Evolutionary conservation across 2,113 vertebrate species (phyloP).

Genomic region (Rhabdomys dilectus): DNA sequence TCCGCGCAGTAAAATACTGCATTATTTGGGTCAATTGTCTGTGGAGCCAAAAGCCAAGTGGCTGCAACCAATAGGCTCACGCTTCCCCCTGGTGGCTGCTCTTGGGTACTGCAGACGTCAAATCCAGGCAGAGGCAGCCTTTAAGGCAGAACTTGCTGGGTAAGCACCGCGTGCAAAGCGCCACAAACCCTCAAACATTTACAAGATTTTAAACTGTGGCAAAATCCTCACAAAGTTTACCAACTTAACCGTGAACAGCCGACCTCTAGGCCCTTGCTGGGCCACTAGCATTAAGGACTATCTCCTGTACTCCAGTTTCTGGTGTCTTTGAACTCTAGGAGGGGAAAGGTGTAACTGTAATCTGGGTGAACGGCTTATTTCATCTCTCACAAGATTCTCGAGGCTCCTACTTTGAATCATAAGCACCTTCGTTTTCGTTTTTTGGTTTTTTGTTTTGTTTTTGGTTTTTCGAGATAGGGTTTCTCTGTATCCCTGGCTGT

Average conservation of each 20-base stretch:
- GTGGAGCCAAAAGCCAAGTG: neutral
- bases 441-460: neutral
- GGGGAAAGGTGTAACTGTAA: neutral
- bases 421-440: neutral
- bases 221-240: neutral
- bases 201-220: neutral
- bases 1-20: neutral
- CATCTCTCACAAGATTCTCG: neutral
- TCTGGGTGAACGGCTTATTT: neutral
- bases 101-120: too few species aligned
- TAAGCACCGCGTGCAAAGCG: neutral
- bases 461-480: neutral
- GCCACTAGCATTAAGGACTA: accelerated
- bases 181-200: neutral
- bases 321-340: neutral
- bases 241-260: too few species aligned
- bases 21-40: neutral
- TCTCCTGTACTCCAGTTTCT: neutral
- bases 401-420: neutral
- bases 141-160: neutral
- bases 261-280: neutral
- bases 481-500: neutral
- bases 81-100: neutral
- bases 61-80: neutral
- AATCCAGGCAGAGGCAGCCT: neutral